A percentile compares a stretch with the other conserved stretches of the same genome.
These are phyloP conservation scores for Pseudorhombus dupliciocellatus DNA, from an alignment of 2,113 vertebrate genomes.

Conservation along the genomic window DNA sequence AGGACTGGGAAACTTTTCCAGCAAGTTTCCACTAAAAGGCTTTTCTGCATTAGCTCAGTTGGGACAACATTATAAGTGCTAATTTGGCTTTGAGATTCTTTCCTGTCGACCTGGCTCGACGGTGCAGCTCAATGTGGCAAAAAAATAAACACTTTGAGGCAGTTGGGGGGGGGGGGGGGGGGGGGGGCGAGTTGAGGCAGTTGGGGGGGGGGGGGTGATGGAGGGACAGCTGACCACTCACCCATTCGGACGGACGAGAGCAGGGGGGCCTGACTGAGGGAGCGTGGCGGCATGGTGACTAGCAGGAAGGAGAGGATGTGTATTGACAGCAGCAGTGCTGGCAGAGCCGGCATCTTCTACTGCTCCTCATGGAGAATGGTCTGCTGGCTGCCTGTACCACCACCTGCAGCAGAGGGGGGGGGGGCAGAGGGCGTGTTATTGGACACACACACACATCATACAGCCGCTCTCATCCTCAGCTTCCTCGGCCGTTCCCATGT, in stretches of 20 bases:
- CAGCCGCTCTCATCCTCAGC: slow-evolving; percentile 28
- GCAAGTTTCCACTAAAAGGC: neutral
- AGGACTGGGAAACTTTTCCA: neutral
- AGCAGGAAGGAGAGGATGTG: slow-evolving; percentile 81
- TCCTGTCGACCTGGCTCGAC: neutral
- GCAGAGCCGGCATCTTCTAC: slow-evolving; percentile 98
- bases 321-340: slow-evolving; percentile 92
- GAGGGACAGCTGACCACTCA: slow-evolving; percentile 70
- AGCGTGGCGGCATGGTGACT: slow-evolving; percentile 86
- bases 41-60: neutral
- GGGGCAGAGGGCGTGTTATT: slow-evolving; percentile 40
- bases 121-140: neutral
- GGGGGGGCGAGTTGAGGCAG: neutral
- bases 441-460: slow-evolving; percentile 9
- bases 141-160: neutral
- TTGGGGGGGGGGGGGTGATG: neutral
- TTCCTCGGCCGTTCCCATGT: slow-evolving; percentile 20
- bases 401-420: slow-evolving; percentile 82
- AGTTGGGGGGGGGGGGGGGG: no score
- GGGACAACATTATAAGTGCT: neutral
- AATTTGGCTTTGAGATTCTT: slow-evolving; percentile 3
- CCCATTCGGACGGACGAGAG: slow-evolving; percentile 93
- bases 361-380: slow-evolving; percentile 97
- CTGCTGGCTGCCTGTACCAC: slow-evolving; percentile 91
- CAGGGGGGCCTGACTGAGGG: slow-evolving; percentile 83